Evolutionary conservation across 2,797 vertebrate species (phyloP).

Genomic region (Coluber constrictor): DNA sequence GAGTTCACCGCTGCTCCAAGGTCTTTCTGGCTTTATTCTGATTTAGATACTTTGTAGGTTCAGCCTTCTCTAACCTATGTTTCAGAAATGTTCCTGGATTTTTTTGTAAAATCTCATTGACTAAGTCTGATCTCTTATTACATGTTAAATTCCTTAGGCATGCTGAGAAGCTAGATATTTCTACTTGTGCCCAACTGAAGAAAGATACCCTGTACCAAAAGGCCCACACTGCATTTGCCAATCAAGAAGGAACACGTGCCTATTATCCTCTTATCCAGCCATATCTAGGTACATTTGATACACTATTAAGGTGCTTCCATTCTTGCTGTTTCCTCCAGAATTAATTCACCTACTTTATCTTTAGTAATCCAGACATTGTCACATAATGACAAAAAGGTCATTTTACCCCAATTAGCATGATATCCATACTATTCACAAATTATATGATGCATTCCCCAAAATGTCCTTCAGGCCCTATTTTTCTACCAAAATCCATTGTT

Average conservation of each 20-base stretch:
- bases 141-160: conserved; percentile 45
- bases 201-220: conserved; percentile 65
- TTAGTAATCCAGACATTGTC: background rate
- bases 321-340: background rate
- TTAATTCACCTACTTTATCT: background rate
- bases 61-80: background rate
- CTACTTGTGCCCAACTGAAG: conserved; percentile 63
- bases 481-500: background rate
- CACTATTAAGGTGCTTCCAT: background rate
- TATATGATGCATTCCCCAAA: background rate
- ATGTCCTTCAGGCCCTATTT: background rate
- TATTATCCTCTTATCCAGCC: conserved; percentile 63
- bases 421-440: background rate
- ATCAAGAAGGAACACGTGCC: fast-evolving
- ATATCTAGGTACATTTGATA: conserved; percentile 57
- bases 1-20: background rate
- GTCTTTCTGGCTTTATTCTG: background rate
- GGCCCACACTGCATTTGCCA: conserved; percentile 56
- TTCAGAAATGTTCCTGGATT: background rate
- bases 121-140: background rate
- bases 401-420: background rate
- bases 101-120: background rate
- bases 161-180: conserved; percentile 53
- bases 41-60: background rate
- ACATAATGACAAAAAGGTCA: background rate